A percentile compares a stretch with the other conserved stretches of the same genome.
phyloP scores from a whole-genome alignment of 64 coral and sea anemone genomes.

The Montipora capricornis region DNA sequence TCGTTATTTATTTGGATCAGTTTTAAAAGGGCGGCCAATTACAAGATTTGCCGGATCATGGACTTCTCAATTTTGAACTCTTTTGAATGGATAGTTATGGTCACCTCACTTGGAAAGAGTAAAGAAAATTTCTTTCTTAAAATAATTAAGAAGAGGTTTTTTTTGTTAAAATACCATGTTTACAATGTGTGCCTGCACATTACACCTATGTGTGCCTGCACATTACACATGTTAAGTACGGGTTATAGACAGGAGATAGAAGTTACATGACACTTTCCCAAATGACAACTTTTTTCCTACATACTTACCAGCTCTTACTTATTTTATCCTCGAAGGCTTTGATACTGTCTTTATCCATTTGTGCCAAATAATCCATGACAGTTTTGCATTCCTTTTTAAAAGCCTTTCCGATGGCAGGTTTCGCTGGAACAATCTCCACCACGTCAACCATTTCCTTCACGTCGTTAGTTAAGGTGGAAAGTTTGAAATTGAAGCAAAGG shows the following conservation, averaged over 20 bases:
- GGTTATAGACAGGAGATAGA: too few relatives aligned
- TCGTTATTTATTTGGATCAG: too few relatives aligned
- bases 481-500: background rate
- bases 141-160: too few relatives aligned
- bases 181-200: too few relatives aligned
- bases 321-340: constrained; percentile 20
- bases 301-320: constrained; percentile 75
- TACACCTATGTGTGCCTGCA: too few relatives aligned
- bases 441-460: constrained; percentile 81
- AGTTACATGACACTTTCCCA: too few relatives aligned
- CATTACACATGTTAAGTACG: too few relatives aligned
- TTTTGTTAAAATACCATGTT: too few relatives aligned
- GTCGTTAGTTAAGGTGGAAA: background rate
- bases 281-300: too few relatives aligned
- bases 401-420: constrained; percentile 53
- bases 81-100: constrained; percentile 67
- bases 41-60: constrained; percentile 86
- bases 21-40: too few relatives aligned
- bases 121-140: background rate
- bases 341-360: too few relatives aligned
- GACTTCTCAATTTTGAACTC: constrained; percentile 83
- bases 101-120: constrained; percentile 54
- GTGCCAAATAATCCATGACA: too few relatives aligned
- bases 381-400: background rate
- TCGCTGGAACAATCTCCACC: constrained; percentile 88